Percentiles rank a stretch among this genome's conserved stretches.
These are phyloP conservation scores for Glaucidium brasilianum DNA, from an alignment of 2,113 vertebrate species.

Conservation along the genomic window DNA sequence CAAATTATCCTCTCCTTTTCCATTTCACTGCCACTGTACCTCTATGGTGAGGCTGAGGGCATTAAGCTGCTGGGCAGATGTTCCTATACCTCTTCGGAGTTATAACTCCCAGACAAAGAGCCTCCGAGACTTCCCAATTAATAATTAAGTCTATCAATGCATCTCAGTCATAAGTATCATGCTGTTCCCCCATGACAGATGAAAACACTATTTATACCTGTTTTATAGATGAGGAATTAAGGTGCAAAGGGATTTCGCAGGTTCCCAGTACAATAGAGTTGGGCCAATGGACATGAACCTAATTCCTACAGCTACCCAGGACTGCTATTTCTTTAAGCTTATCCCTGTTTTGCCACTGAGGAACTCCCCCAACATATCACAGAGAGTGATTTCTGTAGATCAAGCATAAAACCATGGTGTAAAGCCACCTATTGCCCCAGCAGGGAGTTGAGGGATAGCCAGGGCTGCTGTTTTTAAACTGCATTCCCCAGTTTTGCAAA, in stretches of 20 bases:
- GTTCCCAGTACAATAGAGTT: not conserved
- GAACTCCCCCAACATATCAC: not conserved
- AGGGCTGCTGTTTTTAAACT: not conserved
- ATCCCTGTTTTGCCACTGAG: not conserved
- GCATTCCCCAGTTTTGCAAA: not conserved
- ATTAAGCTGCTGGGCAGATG: too few species aligned
- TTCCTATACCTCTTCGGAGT: accelerated
- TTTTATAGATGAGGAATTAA: not conserved
- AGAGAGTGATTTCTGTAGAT: not conserved
- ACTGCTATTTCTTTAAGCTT: accelerated
- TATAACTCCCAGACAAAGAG: not conserved
- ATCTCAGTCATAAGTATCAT: too few species aligned
- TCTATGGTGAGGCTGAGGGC: accelerated
- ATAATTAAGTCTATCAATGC: not conserved
- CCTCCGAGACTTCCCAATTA: accelerated
- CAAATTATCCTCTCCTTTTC: not conserved
- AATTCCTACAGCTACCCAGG: not conserved
- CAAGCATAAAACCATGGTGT: not conserved
- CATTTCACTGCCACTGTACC: accelerated
- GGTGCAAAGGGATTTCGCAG: not conserved
- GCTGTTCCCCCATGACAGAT: not conserved
- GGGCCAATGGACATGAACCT: accelerated
- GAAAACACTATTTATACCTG: not conserved
- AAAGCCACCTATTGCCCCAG: not conserved
- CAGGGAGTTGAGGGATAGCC: not conserved